phyloP scores from a whole-genome alignment of 2,113 vertebrate species.

The Eulacestoma nigropectus region DNA sequence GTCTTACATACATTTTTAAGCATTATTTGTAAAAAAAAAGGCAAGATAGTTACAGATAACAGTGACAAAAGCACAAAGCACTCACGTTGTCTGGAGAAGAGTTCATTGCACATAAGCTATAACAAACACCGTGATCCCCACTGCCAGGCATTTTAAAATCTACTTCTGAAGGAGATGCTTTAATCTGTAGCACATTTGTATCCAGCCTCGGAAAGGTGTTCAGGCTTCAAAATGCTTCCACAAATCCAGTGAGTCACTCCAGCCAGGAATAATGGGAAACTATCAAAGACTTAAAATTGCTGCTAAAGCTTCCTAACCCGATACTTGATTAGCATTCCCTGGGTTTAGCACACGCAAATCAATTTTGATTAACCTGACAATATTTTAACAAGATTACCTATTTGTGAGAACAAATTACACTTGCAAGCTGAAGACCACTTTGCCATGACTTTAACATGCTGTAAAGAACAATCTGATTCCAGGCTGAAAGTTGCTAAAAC shows the following conservation, averaged over 20 bases:
- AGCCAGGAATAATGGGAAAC: neutral
- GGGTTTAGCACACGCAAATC: conserved; percentile 57
- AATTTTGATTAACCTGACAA: conserved; percentile 71
- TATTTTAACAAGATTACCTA: conserved; percentile 69
- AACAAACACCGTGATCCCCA: neutral
- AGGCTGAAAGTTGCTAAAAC: neutral
- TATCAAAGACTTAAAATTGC: neutral
- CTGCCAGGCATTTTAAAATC: neutral
- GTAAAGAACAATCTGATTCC: conserved; percentile 52
- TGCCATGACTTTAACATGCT: conserved; percentile 51
- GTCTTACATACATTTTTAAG: neutral
- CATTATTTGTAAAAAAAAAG: neutral
- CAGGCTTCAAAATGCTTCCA: neutral
- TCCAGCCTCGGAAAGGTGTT: neutral
- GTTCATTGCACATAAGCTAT: neutral
- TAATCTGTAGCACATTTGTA: neutral
- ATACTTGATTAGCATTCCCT: conserved; percentile 55
- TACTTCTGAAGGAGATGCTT: neutral
- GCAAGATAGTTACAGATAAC: neutral
- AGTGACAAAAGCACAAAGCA: neutral
- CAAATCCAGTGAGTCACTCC: neutral
- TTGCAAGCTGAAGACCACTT: conserved; percentile 55
- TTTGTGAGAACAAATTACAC: conserved; percentile 63
- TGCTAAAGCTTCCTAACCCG: neutral
- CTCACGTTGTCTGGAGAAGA: neutral